Evolutionary conservation across 2,797 vertebrate genomes (phyloP).

Genomic region (Semaprochilodus insignis): DNA sequence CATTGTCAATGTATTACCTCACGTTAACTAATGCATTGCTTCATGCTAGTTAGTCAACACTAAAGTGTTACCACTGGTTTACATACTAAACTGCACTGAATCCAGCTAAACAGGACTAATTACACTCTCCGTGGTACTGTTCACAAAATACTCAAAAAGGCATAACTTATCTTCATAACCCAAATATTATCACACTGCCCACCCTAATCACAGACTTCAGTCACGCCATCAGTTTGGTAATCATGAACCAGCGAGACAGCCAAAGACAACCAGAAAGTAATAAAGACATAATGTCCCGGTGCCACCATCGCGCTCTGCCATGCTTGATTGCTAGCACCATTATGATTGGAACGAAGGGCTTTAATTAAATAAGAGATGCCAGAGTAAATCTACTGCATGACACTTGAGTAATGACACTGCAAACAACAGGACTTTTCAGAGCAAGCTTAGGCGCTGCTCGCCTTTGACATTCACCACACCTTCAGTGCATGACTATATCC

Average conservation of each 20-base stretch:
- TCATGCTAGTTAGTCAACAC: no score
- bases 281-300: not conserved
- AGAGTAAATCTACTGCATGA: not conserved
- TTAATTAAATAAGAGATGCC: not conserved
- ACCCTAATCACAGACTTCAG: not conserved
- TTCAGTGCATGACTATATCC: not conserved
- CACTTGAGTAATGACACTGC: not conserved
- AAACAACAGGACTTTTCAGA: not conserved
- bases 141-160: not conserved
- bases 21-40: no score
- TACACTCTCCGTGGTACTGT: not conserved
- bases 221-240: not conserved
- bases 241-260: not conserved
- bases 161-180: not conserved
- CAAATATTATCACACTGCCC: not conserved
- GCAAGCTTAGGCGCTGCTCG: not conserved
- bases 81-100: not conserved
- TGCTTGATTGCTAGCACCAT: not conserved
- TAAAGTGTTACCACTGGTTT: no score
- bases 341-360: not conserved
- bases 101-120: not conserved
- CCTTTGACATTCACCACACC: not conserved
- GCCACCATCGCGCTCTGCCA: not conserved
- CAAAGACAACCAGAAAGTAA: not conserved
- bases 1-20: no score